Evolutionary conservation across 1,140 invertebrate species (phyloP), one percentile per base, ranked within the genome.

Genomic region (Wiebesia pumilae): DNA sequence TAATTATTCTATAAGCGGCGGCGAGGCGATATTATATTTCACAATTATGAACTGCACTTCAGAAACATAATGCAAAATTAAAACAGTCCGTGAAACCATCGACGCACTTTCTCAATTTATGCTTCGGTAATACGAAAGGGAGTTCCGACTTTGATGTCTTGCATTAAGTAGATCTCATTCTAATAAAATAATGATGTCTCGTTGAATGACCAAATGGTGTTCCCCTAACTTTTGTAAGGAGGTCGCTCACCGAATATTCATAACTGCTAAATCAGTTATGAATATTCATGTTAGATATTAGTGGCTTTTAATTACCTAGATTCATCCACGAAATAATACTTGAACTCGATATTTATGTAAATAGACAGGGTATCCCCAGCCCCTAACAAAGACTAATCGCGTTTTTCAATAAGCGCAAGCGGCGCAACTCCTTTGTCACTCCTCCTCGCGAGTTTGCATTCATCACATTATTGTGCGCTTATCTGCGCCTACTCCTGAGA

Each of bases 271-370:
- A 86, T 86, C 47, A 86, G 85, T 73, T 83, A 86, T 86, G 80
- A 83, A 86, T 86, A 86, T 86, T 86, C 81, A 83, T 86, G 73
- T 24, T 71, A 24, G 58, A 79, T 83, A 86, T 86, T 83, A 86
- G 71, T 19, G 62, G 40, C 73, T 86, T 86, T 86, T 86, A 83
- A 86, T 86, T 83, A 86, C 79, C 73, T 58, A 43, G 69, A 83
- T 86, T 86, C 73, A 62, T 75, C 16, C 40, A 33, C 21, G 33
- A 33, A 85, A 85, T 65, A 73, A 81, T 78, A 67, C 78, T 65
- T 14, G n/a, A 65, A 78, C 81, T 86, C 69, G 73, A 86, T 83
- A 83, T 83, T 78, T 86, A 86, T 83, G 81, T 69, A 83, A 86
- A 86, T 82, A 86, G 10, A 43, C 4, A 27, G 3, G 40, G 16